Evolutionary conservation across 2,888 invertebrate genomes (phyloP), one percentile per base, ranked within the genome.

Genomic region (Prosapia bicincta): DNA sequence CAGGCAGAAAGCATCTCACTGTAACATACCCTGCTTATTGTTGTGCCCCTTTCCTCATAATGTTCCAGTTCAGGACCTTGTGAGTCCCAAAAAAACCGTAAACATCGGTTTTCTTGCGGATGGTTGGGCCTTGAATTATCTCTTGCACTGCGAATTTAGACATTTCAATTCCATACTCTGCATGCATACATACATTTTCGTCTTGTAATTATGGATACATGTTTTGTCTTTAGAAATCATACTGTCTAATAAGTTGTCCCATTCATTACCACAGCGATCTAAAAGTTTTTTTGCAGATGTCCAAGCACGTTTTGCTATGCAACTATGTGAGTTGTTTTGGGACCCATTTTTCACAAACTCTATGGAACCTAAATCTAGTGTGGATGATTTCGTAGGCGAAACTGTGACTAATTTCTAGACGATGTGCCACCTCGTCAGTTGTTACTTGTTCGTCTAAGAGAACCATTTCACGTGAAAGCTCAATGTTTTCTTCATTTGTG

Each of bases 41-140:
- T 68, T 3, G 26, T 26, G 26, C 68, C 68, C 68, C 10, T 68
- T 26, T 68, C 68, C 26, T 26, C 6, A 26, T 68, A 68, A 68
- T 68, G 68, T 68, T 68, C 26, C 68, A 68, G 9, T 26, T 26
- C 20, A n/a, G 68, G 26, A 7, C 68, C 68, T 68, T 68, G 26
- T 68, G 68, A 68, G 68, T 68, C 68, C 68, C 68, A 68, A 68
- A 68, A n/a, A 68, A 26, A 68, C 68, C 10, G 68, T 68, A 26
- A 68, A 10, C 26, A 68, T 68, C 68, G 26, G 3, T 68, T 68
- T 68, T 68, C 68, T 26, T 6, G 68, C 68, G 13, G 68, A 68
- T n/a, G 26, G 68, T 68, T 68, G 68, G 30, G 30, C 9, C 9
- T 30, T 30, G 30, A 30, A 30, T 15, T 68, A 26, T 26, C 26